Evolutionary conservation across 1,140 invertebrate species (phyloP).

Genomic region (Pissodes strobi): DNA sequence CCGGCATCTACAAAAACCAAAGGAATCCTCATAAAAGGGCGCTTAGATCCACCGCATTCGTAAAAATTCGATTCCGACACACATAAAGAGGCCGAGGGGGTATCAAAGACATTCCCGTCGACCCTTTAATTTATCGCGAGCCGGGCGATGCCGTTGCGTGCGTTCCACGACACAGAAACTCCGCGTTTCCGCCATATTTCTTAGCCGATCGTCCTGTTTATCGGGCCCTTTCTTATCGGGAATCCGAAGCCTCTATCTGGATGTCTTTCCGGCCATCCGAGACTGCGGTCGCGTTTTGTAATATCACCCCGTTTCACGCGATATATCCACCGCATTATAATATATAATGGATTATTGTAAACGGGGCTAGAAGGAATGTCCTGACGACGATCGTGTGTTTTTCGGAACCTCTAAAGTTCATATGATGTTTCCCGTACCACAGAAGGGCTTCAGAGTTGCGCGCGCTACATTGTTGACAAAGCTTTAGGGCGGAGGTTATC

Average conservation of each 20-base stretch:
- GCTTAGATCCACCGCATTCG: constrained; percentile 12
- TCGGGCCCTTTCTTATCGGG: constrained; percentile 33
- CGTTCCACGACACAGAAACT: constrained; percentile 27
- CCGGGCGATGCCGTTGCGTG: constrained; percentile 28
- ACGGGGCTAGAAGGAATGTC: constrained; percentile 2
- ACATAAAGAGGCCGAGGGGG: background rate
- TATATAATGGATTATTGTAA: constrained; percentile 9
- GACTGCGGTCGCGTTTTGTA: constrained; percentile 30
- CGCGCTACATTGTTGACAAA: no score
- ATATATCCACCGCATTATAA: constrained; percentile 10
- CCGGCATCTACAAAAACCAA: constrained; percentile 6
- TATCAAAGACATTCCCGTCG: constrained; percentile 14
- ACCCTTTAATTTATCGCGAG: constrained; percentile 26
- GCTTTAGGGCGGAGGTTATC: no score
- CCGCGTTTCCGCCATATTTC: constrained; percentile 38
- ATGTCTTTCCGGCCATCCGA: constrained; percentile 35
- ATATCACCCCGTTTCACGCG: constrained; percentile 35
- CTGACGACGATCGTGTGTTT: background rate
- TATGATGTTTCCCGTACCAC: no score
- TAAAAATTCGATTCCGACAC: constrained; percentile 19
- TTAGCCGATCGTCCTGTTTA: constrained; percentile 33
- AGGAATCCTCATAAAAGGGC: constrained; percentile 10
- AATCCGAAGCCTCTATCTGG: constrained; percentile 31
- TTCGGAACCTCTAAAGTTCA: no score
- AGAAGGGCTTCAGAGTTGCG: no score